Base-by-base conservation (phyloP, 2,113 vertebrate genomes). In the Microtus oregoni region DNA sequence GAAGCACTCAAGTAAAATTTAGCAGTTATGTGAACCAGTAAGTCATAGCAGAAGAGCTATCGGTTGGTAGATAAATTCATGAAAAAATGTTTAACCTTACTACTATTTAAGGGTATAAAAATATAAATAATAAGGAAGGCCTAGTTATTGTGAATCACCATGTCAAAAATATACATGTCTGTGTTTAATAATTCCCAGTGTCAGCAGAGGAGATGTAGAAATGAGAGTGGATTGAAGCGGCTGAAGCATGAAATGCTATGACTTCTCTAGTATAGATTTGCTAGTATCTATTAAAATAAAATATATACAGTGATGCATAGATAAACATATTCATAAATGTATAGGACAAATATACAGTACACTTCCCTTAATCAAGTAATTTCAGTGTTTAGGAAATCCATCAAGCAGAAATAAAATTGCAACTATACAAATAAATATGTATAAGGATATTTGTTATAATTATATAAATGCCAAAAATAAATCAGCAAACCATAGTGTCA, bases 341-440 rank as follows among this genome's bases (percentile, higher is more conserved):
- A 65, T 85, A 85, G 81, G 41, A 65, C n/a, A 85, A 65, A 65
- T 44, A 85, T 14, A 65, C 24, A 65, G 28, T 65, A 19, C 7
- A 85, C 58, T 63, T 65, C n/a, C 24, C 41, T 85, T 63, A 63
- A 63, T 85, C 81, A 85, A 85, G n/a, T 65, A 85, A 41, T 65
- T 85, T 85, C 26, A 85, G 58, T 44, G n/a, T 44, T 85, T 85
- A 65, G n/a, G 26, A 85, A 85, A 85, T 85, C 58, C 38, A 30
- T 65, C 81, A 85, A 65, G 38, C n/a, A 85, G 58, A 63, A 85
- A 44, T 82, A 82, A 85, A 41, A 65, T 85, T 85, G 44, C 26
- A 65, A 30, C 58, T 65, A 65, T 63, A 85, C 13, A 85, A 85
- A 85, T 83, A 85, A 85, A 85, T 85, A 85, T 85, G 81, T 85